Base-by-base conservation (phyloP, 2,888 invertebrate species). In the Drosophila buzzatii region DNA sequence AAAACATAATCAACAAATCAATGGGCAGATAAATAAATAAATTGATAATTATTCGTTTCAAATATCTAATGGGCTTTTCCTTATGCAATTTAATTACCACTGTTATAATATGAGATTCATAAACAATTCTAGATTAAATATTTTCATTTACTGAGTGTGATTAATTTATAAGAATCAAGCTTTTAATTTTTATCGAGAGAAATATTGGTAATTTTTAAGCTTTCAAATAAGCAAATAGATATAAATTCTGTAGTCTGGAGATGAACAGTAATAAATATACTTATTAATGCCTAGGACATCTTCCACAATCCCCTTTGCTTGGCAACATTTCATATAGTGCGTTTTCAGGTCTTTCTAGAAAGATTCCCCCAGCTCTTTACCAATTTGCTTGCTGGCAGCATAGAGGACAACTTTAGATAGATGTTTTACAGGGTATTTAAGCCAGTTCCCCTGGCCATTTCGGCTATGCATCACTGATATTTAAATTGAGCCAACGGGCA, bases 401-500 rank as follows among this genome's bases (percentile, higher is more conserved):
- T 35, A 16, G 0, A 10, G 9, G 14, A 23, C 8, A 23, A 16
- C 45, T 45, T 2, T 8, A 8, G 3, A 8, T 51, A 12, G 2
- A 10, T 5, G 5, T n/a, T n/a, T 39, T 64, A 20, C 61, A 81
- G 77, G 79, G 77, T 81, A 77, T 77, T 57, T 42, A 37, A 60
- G 60, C 60, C 59, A 63, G 63, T 67, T 73, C 14, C 63, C 59
- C 63, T 74, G 69, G 55, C 62, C 78, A 58, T 85, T 85, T 89
- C 37, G 88, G 86, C 82, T 73, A 86, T 90, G 86, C 91, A 77
- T 90, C 90, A 90, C 51, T 90, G 91, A 73, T 89, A 90, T 85
- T 85, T 90, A 85, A 85, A 85, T 90, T 85, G 71, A 85, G 88
- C 72, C 90, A 83, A 71, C 79, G 90, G 84, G 77, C 86, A 90